Evolutionary conservation across 2,797 vertebrate species (phyloP).

Genomic region (Sardinella longiceps): DNA sequence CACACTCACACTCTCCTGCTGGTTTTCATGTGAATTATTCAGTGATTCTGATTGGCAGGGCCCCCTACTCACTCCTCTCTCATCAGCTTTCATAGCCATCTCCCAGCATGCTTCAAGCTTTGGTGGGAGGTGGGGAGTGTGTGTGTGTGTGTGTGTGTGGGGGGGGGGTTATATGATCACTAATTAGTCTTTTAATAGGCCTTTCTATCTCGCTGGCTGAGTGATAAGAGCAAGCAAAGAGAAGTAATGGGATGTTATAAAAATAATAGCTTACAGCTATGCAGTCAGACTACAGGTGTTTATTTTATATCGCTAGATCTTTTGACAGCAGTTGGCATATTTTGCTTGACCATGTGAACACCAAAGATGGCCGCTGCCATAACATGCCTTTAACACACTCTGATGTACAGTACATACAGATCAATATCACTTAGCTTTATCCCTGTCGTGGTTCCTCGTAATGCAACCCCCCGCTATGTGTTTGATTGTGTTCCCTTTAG

Average conservation of each 20-base stretch:
- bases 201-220: not conserved
- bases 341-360: not conserved
- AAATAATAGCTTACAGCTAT: not conserved
- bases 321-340: not conserved
- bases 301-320: not conserved
- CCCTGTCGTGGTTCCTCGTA: too few species aligned
- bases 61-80: not conserved
- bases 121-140: not conserved
- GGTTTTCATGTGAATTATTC: conserved; percentile 46
- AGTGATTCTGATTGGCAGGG: conserved; percentile 21
- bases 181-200: not conserved
- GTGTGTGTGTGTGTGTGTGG: too few species aligned
- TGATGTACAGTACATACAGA: not conserved
- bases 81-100: not conserved
- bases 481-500: not conserved
- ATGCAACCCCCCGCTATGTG: not conserved
- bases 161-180: not conserved
- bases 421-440: not conserved
- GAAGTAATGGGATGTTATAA: too few species aligned
- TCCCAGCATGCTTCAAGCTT: not conserved
- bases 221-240: not conserved
- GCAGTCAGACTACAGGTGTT: not conserved
- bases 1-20: conserved; percentile 11
- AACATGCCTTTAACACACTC: too few species aligned
- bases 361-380: not conserved